Evolutionary conservation across 1,140 invertebrate species (phyloP).

Genomic region (Lamellibrachia luymesi): DNA sequence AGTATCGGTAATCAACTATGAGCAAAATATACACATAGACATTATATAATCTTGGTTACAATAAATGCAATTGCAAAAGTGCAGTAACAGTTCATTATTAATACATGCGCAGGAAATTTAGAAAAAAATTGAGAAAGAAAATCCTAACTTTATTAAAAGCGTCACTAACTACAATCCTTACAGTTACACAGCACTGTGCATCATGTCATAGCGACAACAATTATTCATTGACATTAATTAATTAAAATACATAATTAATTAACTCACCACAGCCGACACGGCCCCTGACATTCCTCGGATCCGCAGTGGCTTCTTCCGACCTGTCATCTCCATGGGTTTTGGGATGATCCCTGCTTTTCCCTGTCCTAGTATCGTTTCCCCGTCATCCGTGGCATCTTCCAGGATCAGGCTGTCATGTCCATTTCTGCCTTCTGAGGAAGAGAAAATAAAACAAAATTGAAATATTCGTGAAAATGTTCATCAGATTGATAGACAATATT

Average conservation of each 20-base stretch:
- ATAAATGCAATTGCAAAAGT: too few relatives aligned
- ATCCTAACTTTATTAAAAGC: too few relatives aligned
- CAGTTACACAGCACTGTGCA: too few relatives aligned
- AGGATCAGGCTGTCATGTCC: slow-evolving; percentile 21
- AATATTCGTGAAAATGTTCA: not conserved
- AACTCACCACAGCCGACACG: not conserved
- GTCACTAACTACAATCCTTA: too few relatives aligned
- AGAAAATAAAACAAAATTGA: not conserved
- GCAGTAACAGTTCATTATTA: too few relatives aligned
- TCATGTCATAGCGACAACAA: too few relatives aligned
- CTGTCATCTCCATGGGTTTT: not conserved
- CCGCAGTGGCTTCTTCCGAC: not conserved
- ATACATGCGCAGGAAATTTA: too few relatives aligned
- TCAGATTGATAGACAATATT: too few relatives aligned
- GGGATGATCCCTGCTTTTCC: slow-evolving; percentile 41
- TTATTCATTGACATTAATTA: not conserved
- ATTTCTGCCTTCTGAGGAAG: not conserved
- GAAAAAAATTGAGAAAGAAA: too few relatives aligned
- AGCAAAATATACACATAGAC: too few relatives aligned
- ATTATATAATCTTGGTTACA: too few relatives aligned
- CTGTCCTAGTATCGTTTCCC: slow-evolving; percentile 43
- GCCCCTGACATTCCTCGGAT: not conserved
- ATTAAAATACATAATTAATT: not conserved
- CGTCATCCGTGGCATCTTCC: slow-evolving; percentile 45
- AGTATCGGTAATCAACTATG: too few relatives aligned